Conservation (phyloP, 2,113 vertebrate species). For the Scomber japonicus region DNA sequence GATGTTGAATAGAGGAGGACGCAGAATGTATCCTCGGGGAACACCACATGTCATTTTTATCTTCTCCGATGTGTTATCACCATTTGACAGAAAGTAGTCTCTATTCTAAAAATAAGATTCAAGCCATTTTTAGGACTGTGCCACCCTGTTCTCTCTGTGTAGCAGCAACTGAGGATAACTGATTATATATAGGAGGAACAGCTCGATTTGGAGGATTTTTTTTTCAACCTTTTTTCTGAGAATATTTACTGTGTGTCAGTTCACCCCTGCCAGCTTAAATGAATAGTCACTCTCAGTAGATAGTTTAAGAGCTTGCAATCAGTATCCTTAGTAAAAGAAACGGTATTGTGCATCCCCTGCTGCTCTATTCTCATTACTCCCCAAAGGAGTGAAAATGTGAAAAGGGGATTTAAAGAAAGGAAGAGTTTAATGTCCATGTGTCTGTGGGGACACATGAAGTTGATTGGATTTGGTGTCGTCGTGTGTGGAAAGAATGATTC, state of each 20-base stretch:
- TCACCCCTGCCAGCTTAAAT: conserved; percentile 12
- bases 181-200: too few species aligned
- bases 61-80: too few species aligned
- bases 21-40: conserved; percentile 1
- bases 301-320: not conserved
- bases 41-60: not conserved
- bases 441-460: conserved; percentile 19
- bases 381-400: not conserved
- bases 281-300: not conserved
- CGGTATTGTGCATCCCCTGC: not conserved
- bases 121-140: too few species aligned
- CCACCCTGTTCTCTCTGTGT: too few species aligned
- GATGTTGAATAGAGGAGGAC: not conserved
- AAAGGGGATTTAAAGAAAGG: not conserved
- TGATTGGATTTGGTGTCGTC: conserved; percentile 29
- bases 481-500: conserved; percentile 5
- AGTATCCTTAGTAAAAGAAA: conserved; percentile 18
- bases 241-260: not conserved
- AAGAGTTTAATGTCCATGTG: not conserved
- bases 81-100: too few species aligned
- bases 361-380: conserved; percentile 13
- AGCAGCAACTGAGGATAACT: too few species aligned
- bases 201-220: too few species aligned
- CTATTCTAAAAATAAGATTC: too few species aligned
- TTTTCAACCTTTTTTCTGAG: not conserved